Evolutionary conservation across 2,888 invertebrate species (phyloP).

Genomic region (Erynnis tages): DNA sequence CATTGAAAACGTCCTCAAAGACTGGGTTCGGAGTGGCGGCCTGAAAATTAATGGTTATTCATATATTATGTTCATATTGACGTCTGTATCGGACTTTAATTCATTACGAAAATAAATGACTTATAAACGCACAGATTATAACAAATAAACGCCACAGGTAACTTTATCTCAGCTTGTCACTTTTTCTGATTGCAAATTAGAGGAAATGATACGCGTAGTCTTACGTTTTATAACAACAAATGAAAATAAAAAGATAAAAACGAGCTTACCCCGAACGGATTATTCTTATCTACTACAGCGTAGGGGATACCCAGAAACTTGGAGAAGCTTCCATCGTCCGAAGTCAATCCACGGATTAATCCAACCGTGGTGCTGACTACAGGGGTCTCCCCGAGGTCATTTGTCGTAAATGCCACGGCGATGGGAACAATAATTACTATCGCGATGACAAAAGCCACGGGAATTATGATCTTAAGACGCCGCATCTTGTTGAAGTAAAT

Average conservation of each 20-base stretch:
- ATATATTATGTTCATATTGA: no score
- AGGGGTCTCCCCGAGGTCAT: not conserved
- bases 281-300: slow-evolving; percentile 44
- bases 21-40: slow-evolving; percentile 43
- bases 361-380: slow-evolving; percentile 34
- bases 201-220: no score
- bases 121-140: no score
- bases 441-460: not conserved
- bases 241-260: no score
- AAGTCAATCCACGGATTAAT: slow-evolving; percentile 47
- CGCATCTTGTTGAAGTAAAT: no score
- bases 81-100: no score
- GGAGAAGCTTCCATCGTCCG: slow-evolving; percentile 50
- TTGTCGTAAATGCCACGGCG: not conserved
- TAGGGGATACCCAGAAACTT: slow-evolving; percentile 59
- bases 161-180: no score
- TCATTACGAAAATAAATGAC: no score
- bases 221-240: no score
- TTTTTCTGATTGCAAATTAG: no score
- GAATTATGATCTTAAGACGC: not conserved
- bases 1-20: slow-evolving; percentile 49
- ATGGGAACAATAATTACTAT: not conserved
- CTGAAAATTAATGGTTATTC: no score
- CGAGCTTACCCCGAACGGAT: slow-evolving; percentile 56
- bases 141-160: no score